Evolutionary conservation across 1,140 invertebrate genomes (phyloP).

Genomic region (Bombus pascuorum): DNA sequence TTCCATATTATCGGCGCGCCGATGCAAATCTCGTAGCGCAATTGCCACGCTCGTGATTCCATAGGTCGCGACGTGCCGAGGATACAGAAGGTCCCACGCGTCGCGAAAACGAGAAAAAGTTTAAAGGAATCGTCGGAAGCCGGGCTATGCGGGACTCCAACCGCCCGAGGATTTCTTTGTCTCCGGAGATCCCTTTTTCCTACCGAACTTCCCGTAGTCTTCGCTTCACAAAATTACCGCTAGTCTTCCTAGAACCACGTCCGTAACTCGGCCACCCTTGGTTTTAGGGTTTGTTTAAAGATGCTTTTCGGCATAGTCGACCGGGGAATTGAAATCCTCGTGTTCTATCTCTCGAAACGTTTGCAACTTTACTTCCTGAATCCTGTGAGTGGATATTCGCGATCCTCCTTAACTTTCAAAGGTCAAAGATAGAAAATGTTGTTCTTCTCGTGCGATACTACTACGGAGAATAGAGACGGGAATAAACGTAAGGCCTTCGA

Average conservation of each 20-base stretch:
- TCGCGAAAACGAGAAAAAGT: conserved; percentile 43
- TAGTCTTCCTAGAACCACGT: not conserved
- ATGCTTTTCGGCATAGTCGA: not conserved
- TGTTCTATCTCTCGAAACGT: not conserved
- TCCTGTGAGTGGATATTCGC: not conserved
- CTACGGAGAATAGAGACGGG: too few species aligned
- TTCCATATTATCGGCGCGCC: conserved; percentile 37
- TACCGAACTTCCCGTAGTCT: conserved; percentile 27
- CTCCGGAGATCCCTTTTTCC: conserved; percentile 39
- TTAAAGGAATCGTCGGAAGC: conserved; percentile 45
- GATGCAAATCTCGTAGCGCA: conserved; percentile 45
- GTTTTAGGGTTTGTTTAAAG: conserved; percentile 33
- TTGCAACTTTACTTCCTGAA: not conserved
- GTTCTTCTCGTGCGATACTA: not conserved
- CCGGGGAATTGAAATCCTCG: conserved; percentile 17
- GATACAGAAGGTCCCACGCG: conserved; percentile 9
- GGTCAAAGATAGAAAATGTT: not conserved
- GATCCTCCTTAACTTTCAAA: not conserved
- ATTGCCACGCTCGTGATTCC: conserved; percentile 35
- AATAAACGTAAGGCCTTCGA: not conserved
- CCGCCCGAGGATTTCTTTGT: conserved; percentile 36
- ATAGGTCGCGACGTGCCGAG: conserved; percentile 46
- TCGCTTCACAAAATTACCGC: conserved; percentile 41
- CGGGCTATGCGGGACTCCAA: conserved; percentile 32
- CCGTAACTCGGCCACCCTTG: not conserved